Base-by-base conservation (phyloP, 1,140 invertebrate species). In the Phthorimaea operculella region DNA sequence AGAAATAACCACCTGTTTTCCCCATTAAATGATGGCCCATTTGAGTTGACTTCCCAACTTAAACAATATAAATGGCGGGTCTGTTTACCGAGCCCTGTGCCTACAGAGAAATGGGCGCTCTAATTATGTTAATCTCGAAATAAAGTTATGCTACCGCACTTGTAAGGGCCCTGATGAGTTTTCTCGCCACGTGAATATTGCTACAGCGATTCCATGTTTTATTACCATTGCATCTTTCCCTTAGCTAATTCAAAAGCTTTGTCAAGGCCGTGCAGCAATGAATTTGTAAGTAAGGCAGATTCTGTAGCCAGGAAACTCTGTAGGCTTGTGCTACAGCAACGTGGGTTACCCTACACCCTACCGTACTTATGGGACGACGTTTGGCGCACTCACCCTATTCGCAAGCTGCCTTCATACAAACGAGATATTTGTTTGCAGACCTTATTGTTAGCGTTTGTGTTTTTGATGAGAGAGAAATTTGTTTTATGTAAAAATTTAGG, bases 101-200 rank as follows among this genome's bases (percentile, higher is more conserved):
- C 21, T 28, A 28, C 21, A 58, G 54, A 62, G 55, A 53, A 71
- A 74, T 65, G 59, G 69, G 52, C 62, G 63, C 64, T 73, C 67
- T 83, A 81, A 81, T 81, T 83, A 83, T 83, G 80, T 79, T 83
- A 83, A 83, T 80, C 76, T 73, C 63, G 63, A 74, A 79, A 83
- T 82, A 83, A 83, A 81, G 78, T 81, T 80, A 78, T 83, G 80
- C 77, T 62, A 72, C 73, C 74, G 59, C 74, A 75, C 76, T 81
- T 75, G 70, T 64, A 66, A 71, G 76, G 78, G 76, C 54, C 58
- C 48, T 63, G 62, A 28, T 28, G 21, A 28, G 21, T 28, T 28
- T 28, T 28, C 2, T 28, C 21, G 21, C 21, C 21, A 28, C 21
- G 21, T 28, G 21, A 28, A 28, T 4, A 28, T 28, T 28, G 6